Base-by-base conservation (phyloP, 2,113 vertebrate genomes). In the Heterocephalus glaber region DNA sequence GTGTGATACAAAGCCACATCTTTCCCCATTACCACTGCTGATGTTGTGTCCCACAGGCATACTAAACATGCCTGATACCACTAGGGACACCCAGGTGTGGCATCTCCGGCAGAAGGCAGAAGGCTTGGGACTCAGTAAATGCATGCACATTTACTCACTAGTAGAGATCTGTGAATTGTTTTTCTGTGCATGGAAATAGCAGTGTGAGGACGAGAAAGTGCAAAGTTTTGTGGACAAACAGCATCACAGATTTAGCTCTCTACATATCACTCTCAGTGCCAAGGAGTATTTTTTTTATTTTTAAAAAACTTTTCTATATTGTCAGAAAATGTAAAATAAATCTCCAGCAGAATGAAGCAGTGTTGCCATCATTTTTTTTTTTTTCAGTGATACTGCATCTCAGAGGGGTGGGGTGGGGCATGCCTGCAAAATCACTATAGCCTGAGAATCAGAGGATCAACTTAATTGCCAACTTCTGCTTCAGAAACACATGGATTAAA, bases 171-270 rank as follows among this genome's bases (percentile, higher is more conserved):
- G 58, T 19, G 66, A 63, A 68, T 54, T 89, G 65, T 72, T 90
- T 96, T 81, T 63, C 89, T 89, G 30, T 26, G 33, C 80, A 56
- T 63, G 35, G 17, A 77, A 68, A 61, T 16, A 76, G 86, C 41
- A 38, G 60, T 28, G 13, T 13, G 61, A 93, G 54, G 30, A 54
- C 19, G 33, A 85, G 81, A 70, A 49, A 88, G 33, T 82, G 22
- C 44, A 17, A 89, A 70, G 63, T 80, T 89, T 70, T 80, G 9
- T 28, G 84, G 72, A 92, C 56, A 94, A 86, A 92, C 22, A 87
- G 1, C 19, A 22, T 68, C 49, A 2, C 30, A 33, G 22, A 74
- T 76, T 89, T 26, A 35, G 58, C 8, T 86, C 28, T 83, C 83
- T 61, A 10, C 35, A 60, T 93, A 26, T 83, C 47, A 49, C 17